Conservation (phyloP, 2,113 vertebrate species). For the Myocastor coypus region DNA sequence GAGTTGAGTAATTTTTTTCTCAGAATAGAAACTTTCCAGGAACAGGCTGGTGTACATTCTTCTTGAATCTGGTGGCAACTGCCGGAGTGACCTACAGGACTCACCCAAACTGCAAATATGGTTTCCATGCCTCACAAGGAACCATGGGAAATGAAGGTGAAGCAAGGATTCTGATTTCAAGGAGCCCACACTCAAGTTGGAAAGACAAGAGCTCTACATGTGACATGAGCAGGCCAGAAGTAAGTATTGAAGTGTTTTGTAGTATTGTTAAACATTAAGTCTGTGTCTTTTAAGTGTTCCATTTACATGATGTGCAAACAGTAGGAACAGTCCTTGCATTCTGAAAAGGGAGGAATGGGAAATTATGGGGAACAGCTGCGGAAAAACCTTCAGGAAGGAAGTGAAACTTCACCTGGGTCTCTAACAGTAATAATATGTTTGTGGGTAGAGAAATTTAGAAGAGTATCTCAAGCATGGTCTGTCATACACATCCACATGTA, state of each 20-base stretch:
- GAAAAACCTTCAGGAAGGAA: neutral
- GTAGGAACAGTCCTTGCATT: neutral
- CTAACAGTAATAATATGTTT: neutral
- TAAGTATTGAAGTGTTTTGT: neutral
- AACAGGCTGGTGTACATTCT: neutral
- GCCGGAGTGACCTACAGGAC: neutral
- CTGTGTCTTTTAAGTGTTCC: neutral
- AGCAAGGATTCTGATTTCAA: neutral
- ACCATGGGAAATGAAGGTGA: neutral
- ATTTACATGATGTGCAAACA: neutral
- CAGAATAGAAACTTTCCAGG: neutral
- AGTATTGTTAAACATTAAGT: neutral
- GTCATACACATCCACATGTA: neutral
- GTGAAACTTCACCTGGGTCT: neutral
- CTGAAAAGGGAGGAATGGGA: neutral
- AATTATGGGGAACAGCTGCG: neutral
- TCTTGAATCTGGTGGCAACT: neutral
- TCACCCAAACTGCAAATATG: neutral
- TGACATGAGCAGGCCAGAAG: neutral
- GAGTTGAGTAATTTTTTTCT: neutral
- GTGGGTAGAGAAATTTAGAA: conserved; percentile 2
- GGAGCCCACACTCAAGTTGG: neutral
- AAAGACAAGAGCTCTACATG: conserved; percentile 3
- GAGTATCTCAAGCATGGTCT: neutral
- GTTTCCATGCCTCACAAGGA: neutral